Evolutionary conservation across 2,888 invertebrate species (phyloP).

Genomic region (Antheraea assamensis): DNA sequence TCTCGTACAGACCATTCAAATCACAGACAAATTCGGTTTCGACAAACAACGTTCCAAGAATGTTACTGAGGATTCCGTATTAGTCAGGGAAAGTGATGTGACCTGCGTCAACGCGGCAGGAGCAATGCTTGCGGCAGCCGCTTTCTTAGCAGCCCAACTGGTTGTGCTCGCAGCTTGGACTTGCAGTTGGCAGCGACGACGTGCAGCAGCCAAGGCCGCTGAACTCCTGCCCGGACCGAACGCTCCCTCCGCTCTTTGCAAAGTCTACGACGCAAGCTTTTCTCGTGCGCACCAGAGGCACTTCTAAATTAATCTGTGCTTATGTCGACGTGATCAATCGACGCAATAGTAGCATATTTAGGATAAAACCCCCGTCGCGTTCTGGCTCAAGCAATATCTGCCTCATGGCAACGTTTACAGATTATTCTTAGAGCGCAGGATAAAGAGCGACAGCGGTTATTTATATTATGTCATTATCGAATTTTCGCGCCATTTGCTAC

Average conservation of each 20-base stretch:
- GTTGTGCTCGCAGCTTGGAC: conserved; percentile 94
- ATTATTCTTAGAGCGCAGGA: conserved; percentile 61
- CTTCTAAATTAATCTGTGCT: conserved; percentile 65
- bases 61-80: conserved; percentile 87
- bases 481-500: conserved; percentile 61
- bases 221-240: conserved; percentile 86
- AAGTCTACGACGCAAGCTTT: conserved; percentile 94
- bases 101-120: conserved; percentile 90
- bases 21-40: conserved; percentile 95
- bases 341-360: conserved; percentile 80
- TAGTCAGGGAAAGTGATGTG: conserved; percentile 83
- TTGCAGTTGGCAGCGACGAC: conserved; percentile 92
- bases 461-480: conserved; percentile 62
- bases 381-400: conserved; percentile 55
- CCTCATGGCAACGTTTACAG: conserved; percentile 48
- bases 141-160: conserved; percentile 93
- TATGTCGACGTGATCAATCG: conserved; percentile 72
- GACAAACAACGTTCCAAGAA: conserved; percentile 86
- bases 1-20: conserved; percentile 94
- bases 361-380: conserved; percentile 75
- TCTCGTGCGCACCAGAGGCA: conserved; percentile 86
- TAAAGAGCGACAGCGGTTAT: conserved; percentile 68
- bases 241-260: conserved; percentile 86
- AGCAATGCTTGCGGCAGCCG: conserved; percentile 91
- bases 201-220: conserved; percentile 84